These are phyloP conservation scores for Falco concolor DNA, from an alignment of 2,797 vertebrate species.

Conservation along the genomic window DNA sequence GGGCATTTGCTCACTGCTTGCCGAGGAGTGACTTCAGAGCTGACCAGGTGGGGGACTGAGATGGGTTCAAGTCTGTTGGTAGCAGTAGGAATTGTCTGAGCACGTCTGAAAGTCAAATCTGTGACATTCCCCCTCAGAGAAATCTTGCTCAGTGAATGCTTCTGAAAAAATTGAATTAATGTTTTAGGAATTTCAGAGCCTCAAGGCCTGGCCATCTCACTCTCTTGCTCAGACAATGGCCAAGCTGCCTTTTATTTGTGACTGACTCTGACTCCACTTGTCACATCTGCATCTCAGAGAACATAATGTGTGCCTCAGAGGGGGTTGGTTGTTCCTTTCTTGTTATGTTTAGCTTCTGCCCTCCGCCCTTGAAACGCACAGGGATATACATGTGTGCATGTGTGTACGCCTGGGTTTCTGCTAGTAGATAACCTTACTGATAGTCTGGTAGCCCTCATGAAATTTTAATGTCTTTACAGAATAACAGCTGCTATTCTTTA, in stretches of 20 bases:
- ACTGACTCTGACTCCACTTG: background rate
- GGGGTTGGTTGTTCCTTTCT: background rate
- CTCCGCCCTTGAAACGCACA: background rate
- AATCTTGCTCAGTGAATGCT: background rate
- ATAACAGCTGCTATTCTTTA: background rate
- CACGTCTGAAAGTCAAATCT: background rate
- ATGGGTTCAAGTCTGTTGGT: background rate
- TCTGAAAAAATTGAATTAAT: background rate
- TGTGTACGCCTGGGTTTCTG: background rate
- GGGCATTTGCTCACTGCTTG: background rate
- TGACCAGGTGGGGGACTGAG: background rate
- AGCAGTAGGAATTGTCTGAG: background rate
- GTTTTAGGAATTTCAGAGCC: background rate
- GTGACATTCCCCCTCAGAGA: background rate
- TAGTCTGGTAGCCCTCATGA: background rate
- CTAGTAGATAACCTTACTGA: background rate
- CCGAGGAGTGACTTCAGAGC: background rate
- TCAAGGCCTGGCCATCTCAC: background rate
- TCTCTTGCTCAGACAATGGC: background rate
- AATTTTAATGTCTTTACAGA: background rate
- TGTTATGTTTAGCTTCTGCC: background rate
- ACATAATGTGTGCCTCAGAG: background rate
- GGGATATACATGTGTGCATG: accelerated
- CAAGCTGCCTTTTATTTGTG: background rate
- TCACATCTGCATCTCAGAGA: background rate